Evolutionary conservation across 1,140 invertebrate genomes (phyloP).

Genomic region (Heliconius hewitsoni): DNA sequence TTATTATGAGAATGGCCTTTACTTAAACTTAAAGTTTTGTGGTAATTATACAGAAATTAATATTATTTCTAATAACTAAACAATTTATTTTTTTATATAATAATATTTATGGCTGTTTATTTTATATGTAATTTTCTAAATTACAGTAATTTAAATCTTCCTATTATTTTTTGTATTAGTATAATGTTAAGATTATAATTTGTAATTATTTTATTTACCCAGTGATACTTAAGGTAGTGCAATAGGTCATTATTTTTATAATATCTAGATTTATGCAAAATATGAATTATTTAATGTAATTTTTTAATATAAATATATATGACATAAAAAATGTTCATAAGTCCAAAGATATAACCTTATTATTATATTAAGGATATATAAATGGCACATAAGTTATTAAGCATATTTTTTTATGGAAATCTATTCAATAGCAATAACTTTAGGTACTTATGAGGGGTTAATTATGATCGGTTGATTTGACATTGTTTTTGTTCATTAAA

Average conservation of each 20-base stretch:
- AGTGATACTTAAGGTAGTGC: not conserved
- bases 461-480: not conserved
- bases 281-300: not conserved
- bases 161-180: not conserved
- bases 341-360: not conserved
- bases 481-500: not conserved
- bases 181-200: not conserved
- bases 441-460: too few species aligned
- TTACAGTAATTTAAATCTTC: not conserved
- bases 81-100: not conserved
- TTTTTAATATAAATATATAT: not conserved
- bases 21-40: not conserved
- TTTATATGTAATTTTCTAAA: not conserved
- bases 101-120: not conserved
- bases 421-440: too few species aligned
- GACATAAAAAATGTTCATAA: not conserved
- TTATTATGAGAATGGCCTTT: not conserved
- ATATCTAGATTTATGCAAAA: not conserved
- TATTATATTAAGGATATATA: not conserved
- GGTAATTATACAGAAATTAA: not conserved
- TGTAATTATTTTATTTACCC: too few species aligned
- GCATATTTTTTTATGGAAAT: not conserved
- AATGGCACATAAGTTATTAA: not conserved
- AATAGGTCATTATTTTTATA: not conserved
- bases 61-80: not conserved